These are phyloP conservation scores for Choloepus didactylus DNA, from an alignment of 2,797 vertebrate species.

Conservation along the genomic window DNA sequence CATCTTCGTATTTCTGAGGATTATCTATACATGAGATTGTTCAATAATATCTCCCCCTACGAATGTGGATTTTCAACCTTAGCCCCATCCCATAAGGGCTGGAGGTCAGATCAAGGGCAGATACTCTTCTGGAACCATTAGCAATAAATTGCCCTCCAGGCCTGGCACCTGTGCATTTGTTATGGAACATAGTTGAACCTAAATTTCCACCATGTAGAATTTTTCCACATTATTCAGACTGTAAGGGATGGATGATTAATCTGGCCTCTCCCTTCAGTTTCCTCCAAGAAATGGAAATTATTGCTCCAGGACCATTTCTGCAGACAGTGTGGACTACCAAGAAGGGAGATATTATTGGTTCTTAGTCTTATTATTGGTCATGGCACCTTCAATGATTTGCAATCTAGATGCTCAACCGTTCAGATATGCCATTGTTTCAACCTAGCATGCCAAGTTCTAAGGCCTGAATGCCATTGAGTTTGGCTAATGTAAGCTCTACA, in stretches of 20 bases:
- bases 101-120: neutral
- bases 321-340: neutral
- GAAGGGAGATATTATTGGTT: neutral
- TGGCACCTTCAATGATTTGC: neutral
- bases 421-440: neutral
- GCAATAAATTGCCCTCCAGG: neutral
- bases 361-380: neutral
- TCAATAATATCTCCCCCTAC: neutral
- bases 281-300: neutral
- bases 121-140: neutral
- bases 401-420: neutral
- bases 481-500: neutral
- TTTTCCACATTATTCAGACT: neutral
- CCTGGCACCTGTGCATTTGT: neutral
- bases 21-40: neutral
- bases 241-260: neutral
- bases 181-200: neutral
- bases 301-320: neutral
- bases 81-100: neutral
- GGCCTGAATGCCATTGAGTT: neutral
- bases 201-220: neutral
- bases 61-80: neutral
- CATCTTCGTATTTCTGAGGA: neutral
- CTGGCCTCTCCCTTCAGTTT: neutral
- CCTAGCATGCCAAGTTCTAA: neutral